Evolutionary conservation across 2,797 vertebrate genomes (phyloP), one percentile per base, ranked within the genome.

Genomic region (Sphenodon punctatus): DNA sequence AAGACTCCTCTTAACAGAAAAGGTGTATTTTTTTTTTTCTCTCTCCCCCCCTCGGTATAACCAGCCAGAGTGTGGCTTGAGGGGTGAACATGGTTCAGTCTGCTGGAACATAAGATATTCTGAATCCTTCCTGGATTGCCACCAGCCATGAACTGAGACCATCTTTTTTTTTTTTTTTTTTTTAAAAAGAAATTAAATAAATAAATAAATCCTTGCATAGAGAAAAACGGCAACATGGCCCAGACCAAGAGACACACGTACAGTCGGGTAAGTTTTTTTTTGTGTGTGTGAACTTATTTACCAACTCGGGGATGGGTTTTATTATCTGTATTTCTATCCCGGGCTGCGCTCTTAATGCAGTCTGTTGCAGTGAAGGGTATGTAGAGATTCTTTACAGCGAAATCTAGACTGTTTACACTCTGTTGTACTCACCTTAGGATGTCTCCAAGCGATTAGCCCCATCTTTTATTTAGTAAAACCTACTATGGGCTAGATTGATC

Each of bases 181-280:
- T n/a, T n/a, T n/a, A n/a, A 11, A 9, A 6, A 46, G 39, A 67
- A n/a, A 45, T 72, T 45, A 23, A n/a, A 73, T 14, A 63, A 16
- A 19, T 67, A 74, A 80, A 72, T 63, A 5, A n/a, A 58, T 58
- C 38, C 20, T 8, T 41, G 58, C 41, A 65, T 30, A 63, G 75
- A 60, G 86, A 76, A 27, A 10, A 39, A 60, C 82, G 88, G 87
- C 95, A 89, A 85, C 95, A 99, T 99, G 98, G 97, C 98, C 94
- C 97, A 98, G 94, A 96, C 96, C 88, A 97, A 96, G 96, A 97
- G 97, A 88, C 97, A 93, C 92, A 66, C 95, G 7, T 96, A 97
- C 92, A 95, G 92, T 90, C 96, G 98, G 98, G 98, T 99, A 95
- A 98, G 98, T 82, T n/a, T n/a, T n/a, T n/a, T n/a, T n/a, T n/a